Percentiles rank a stretch among this genome's conserved stretches.
These are phyloP conservation scores for Manis javanica DNA, from an alignment of 2,797 vertebrate species.

Conservation along the genomic window DNA sequence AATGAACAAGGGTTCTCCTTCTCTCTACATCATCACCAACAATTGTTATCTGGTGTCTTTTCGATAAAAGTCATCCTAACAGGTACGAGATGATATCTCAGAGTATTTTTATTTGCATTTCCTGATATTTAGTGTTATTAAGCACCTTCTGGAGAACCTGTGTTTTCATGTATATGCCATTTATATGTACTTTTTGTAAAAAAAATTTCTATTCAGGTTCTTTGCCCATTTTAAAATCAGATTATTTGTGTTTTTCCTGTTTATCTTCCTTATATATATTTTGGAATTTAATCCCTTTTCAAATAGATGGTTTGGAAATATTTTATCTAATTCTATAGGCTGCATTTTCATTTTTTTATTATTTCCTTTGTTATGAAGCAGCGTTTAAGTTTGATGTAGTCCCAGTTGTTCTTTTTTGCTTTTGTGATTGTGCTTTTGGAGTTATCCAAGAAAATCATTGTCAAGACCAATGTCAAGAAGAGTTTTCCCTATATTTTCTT, in stretches of 20 bases:
- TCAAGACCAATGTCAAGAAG: not conserved
- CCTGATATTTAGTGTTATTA: not conserved
- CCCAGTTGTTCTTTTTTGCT: not conserved
- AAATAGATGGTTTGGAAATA: not conserved
- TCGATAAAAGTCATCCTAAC: not conserved
- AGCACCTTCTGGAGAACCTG: not conserved
- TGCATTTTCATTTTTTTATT: not conserved
- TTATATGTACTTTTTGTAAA: not conserved
- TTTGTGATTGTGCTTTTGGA: not conserved
- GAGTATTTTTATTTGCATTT: not conserved
- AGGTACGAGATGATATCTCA: not conserved
- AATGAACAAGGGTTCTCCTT: not conserved
- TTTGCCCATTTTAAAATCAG: not conserved
- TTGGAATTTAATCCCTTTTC: not conserved
- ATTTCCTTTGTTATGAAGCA: not conserved
- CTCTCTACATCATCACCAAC: not conserved
- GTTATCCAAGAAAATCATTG: not conserved
- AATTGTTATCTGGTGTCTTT: not conserved
- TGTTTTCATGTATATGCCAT: not conserved
- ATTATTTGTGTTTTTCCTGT: not conserved
- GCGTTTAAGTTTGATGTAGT: not conserved
- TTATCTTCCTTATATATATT: not conserved
- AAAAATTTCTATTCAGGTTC: not conserved
- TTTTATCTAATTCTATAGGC: not conserved
- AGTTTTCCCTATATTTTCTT: not conserved